A percentile compares a stretch with the other conserved stretches of the same genome.
These are phyloP conservation scores for Tamias sibiricus DNA, from an alignment of 2,113 vertebrate genomes.

Conservation along the genomic window DNA sequence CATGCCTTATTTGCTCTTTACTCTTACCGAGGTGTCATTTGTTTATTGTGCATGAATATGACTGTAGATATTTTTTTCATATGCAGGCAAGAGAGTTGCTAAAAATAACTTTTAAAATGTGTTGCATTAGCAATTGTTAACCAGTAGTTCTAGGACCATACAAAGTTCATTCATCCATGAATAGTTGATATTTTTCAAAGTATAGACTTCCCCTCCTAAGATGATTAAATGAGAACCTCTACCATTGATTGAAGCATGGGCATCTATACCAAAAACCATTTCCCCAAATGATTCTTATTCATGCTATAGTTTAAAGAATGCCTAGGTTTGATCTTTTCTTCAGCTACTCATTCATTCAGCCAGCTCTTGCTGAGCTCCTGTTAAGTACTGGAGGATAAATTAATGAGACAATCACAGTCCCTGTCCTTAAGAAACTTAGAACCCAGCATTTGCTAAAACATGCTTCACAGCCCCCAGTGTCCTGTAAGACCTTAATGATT, in stretches of 20 bases:
- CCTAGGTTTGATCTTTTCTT: neutral
- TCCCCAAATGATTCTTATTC: neutral
- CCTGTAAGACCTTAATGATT: neutral
- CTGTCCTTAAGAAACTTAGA: neutral
- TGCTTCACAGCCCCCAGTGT: neutral
- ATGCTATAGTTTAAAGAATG: neutral
- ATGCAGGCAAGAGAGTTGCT: neutral
- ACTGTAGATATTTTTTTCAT: neutral
- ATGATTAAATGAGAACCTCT: neutral
- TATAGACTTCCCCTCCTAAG: neutral
- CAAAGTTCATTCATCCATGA: neutral
- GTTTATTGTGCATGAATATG: neutral
- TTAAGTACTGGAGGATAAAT: neutral
- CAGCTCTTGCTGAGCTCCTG: neutral
- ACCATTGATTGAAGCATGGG: neutral
- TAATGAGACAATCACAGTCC: neutral
- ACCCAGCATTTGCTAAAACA: neutral
- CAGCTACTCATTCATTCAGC: neutral
- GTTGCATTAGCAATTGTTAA: neutral
- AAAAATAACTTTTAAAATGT: neutral
- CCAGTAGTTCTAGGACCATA: neutral
- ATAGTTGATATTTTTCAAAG: neutral
- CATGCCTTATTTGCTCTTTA: neutral
- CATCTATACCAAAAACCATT: neutral
- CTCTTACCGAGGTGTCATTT: neutral